Evolutionary conservation across 2,888 invertebrate species (phyloP), one percentile per base, ranked within the genome.

Genomic region (Scaptomyza cyrtandrae): DNA sequence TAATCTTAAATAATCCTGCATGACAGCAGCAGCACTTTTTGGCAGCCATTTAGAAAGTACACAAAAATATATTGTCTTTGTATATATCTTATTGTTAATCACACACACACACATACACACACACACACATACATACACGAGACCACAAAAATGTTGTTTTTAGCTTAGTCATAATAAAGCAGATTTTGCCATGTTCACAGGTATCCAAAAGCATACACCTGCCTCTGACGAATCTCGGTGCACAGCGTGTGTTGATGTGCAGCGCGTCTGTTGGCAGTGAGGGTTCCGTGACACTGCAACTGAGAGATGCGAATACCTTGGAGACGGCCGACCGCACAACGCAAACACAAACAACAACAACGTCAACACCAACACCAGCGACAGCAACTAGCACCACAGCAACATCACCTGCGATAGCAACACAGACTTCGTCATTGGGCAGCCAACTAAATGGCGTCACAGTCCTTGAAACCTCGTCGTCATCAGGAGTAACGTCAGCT

Each of bases 241-340:
- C 86, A 24, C 83, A 88, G 39, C 90, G 90, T 44, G 90, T 91
- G 84, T 88, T 90, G 82, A 90, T 90, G 92, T 92, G 92, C 82
- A 92, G 92, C 89, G 92, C 92, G 71, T 92, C 92, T 71, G 92
- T 92, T 86, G 92, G 92, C 81, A 91, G 90, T 61, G 92, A 92
- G 80, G 91, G 92, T 75, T 91, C 92, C 44, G 91, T 92, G 60
- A 92, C 92, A 82, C 84, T 92, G 75, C 92, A 92, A 87, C 73
- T 92, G 76, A 89, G 92, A 77, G 92, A 92, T 89, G 91, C 91
- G 55, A 91, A 89, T 74, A 85, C 90, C 44, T 71, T 78, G 68
- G 71, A 73, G 45, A 24, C 68, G 41, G 29, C 44, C 29, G 66
- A 53, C 33, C 66, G 43, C 31, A 44, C 63, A 45, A 50, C 57